Conservation (phyloP, 2,888 invertebrate genomes). For the Trichogramma evanescens region DNA sequence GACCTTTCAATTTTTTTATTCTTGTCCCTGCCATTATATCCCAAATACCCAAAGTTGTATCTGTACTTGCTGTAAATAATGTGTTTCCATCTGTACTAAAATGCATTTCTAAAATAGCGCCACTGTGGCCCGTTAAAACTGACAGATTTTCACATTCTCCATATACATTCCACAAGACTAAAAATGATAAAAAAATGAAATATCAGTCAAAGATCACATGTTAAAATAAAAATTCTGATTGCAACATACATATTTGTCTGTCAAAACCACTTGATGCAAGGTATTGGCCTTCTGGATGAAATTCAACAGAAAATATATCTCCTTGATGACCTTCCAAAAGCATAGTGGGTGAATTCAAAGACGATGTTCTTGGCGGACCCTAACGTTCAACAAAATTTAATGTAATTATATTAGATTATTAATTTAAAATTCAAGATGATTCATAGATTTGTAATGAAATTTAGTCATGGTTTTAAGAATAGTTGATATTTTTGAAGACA, state of each 20-base stretch:
- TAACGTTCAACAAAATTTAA: conserved; percentile 33
- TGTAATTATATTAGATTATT: neutral
- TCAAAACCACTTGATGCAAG: conserved; percentile 94
- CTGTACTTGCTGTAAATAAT: conserved; percentile 87
- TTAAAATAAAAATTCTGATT: neutral
- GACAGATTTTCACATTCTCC: conserved; percentile 97
- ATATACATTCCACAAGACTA: conserved; percentile 92
- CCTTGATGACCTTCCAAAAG: conserved; percentile 93
- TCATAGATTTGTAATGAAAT: neutral
- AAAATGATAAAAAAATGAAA: conserved; percentile 23
- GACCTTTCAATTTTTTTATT: conserved; percentile 84
- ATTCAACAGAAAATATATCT: conserved; percentile 87
- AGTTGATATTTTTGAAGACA: neutral
- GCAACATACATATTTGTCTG: conserved; percentile 78
- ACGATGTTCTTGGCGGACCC: conserved; percentile 76
- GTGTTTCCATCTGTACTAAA: conserved; percentile 79
- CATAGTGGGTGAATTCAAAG: conserved; percentile 89
- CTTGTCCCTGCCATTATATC: conserved; percentile 83
- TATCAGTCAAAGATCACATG: neutral
- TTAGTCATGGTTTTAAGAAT: too few relatives aligned
- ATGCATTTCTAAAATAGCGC: conserved; percentile 89
- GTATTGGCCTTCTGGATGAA: conserved; percentile 93
- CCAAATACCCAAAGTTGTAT: conserved; percentile 92
- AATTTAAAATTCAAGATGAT: neutral
- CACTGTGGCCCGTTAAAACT: conserved; percentile 88